Evolutionary conservation across 1,140 invertebrate species (phyloP).

Genomic region (Stenopsyche tienmushanensis): DNA sequence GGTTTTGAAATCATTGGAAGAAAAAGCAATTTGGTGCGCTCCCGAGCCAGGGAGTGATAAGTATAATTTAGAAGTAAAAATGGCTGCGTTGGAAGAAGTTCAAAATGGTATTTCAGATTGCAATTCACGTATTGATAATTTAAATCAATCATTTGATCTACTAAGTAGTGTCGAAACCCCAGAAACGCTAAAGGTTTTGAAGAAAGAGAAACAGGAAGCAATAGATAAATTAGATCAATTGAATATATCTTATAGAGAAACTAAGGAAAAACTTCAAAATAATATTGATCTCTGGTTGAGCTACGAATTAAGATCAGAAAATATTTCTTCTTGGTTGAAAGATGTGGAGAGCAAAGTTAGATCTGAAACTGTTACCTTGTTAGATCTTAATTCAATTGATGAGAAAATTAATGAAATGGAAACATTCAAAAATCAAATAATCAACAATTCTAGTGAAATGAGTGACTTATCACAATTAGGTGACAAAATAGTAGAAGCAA

Average conservation of each 20-base stretch:
- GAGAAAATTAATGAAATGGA: conserved; percentile 71
- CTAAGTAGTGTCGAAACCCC: conserved; percentile 68
- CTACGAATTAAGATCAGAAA: conserved; percentile 77
- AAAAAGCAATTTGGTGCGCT: conserved; percentile 91
- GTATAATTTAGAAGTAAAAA: conserved; percentile 91
- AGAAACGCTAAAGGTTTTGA: conserved; percentile 64
- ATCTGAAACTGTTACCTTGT: conserved; percentile 67
- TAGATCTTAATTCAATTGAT: conserved; percentile 69
- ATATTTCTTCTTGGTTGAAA: conserved; percentile 80
- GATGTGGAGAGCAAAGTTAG: conserved; percentile 80
- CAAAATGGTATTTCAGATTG: conserved; percentile 71
- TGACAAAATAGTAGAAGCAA: conserved; percentile 70
- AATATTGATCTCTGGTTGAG: conserved; percentile 78
- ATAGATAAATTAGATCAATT: conserved; percentile 69
- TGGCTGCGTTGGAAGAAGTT: conserved; percentile 77
- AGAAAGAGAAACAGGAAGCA: conserved; percentile 64
- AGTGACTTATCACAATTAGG: conserved; percentile 66
- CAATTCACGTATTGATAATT: conserved; percentile 63
- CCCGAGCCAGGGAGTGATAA: conserved; percentile 84
- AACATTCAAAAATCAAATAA: conserved; percentile 63
- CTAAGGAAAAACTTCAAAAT: conserved; percentile 68
- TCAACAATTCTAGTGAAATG: conserved; percentile 65
- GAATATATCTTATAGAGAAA: conserved; percentile 65
- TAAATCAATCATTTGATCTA: conserved; percentile 67
- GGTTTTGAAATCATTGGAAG: conserved; percentile 74